Conservation (phyloP, 2,797 vertebrate species). For the Lacerta viridis region DNA sequence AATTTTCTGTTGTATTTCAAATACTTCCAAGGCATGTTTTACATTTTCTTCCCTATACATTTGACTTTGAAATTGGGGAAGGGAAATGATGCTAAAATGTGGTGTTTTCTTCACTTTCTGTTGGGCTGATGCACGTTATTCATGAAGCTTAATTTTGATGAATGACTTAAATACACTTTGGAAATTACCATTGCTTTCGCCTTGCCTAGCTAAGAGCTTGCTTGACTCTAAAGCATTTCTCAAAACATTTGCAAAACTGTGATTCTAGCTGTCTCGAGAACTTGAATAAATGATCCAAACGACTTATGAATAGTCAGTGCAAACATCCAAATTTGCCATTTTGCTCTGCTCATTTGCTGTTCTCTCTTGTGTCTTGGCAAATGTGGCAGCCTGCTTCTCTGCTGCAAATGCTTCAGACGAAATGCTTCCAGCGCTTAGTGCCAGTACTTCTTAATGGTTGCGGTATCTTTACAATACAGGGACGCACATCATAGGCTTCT, state of each 20-base stretch:
- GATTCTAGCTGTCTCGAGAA: slow-evolving; percentile 54
- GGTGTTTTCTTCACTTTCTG: slow-evolving; percentile 53
- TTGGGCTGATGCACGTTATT: slow-evolving; percentile 56
- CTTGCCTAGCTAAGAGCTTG: slow-evolving; percentile 54
- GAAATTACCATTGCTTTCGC: slow-evolving; percentile 57
- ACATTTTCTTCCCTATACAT: slow-evolving; percentile 44
- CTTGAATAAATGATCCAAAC: slow-evolving; percentile 50
- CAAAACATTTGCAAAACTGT: slow-evolving; percentile 53
- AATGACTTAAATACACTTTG: slow-evolving; percentile 62
- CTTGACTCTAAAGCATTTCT: slow-evolving; percentile 61
- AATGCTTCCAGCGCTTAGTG: slow-evolving; percentile 23
- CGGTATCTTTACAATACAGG: slow-evolving; percentile 48
- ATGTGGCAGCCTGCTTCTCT: slow-evolving; percentile 40
- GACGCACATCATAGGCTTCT: slow-evolving; percentile 21
- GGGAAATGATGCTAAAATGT: slow-evolving; percentile 53
- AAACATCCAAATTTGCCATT: slow-evolving; percentile 59
- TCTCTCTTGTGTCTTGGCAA: slow-evolving; percentile 41
- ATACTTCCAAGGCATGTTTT: slow-evolving; percentile 51
- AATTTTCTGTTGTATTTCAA: slow-evolving; percentile 64
- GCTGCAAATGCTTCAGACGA: slow-evolving; percentile 58
- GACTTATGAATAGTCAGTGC: slow-evolving; percentile 53
- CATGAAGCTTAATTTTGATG: slow-evolving; percentile 64
- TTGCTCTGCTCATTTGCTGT: slow-evolving; percentile 47
- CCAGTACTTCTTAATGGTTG: slow-evolving; percentile 43
- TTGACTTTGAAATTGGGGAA: slow-evolving; percentile 63